Base-by-base conservation (phyloP, 2,888 invertebrate species). In the Agonum fuliginosum region DNA sequence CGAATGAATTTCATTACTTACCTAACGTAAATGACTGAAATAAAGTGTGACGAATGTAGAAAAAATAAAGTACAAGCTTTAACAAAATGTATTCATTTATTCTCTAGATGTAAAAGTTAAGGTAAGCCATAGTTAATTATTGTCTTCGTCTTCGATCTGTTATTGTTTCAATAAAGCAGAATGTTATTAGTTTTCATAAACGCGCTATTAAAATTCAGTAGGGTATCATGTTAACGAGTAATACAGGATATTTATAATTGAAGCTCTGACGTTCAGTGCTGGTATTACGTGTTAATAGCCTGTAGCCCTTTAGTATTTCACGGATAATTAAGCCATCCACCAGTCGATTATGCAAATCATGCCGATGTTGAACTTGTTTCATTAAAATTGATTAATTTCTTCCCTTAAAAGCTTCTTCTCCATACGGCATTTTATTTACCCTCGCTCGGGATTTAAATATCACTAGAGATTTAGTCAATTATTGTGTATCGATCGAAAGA, bases 301-400 rank as follows among this genome's bases (percentile, higher is more conserved):
- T 20, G 54, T 73, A 74, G 51, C 65, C 62, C 65, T 65, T 37
- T 22, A 19, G 46, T 54, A 72, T 72, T 54, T 72, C 51, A 54
- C 34, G 27, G 72, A 65, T 74, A 65, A 74, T 74, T 74, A 74
- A 62, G 41, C 65, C 65, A 30, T 74, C 62, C 65, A 43, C 12
- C 65, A 74, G 43, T 30, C 43, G 62, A 74, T 74, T 74, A 74
- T 74, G 65, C 58, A 74, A 65, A 74, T 74, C 43, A 73, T 37
- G 20, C 14, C 27, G n/a, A n/a, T n/a, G n/a, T n/a, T n/a, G n/a
- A n/a, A n/a, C 41, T 65, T 74, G 62, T 74, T 74, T 65, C 48
- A 74, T 74, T 74, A 74, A 74, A 74, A 74, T 74, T 74, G 74
- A 74, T 74, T 74, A 65, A 62, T 62, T 74, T 46, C 46, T 62